phyloP scores from a whole-genome alignment of 2,113 vertebrate genomes.

The Onychostoma macrolepis region DNA sequence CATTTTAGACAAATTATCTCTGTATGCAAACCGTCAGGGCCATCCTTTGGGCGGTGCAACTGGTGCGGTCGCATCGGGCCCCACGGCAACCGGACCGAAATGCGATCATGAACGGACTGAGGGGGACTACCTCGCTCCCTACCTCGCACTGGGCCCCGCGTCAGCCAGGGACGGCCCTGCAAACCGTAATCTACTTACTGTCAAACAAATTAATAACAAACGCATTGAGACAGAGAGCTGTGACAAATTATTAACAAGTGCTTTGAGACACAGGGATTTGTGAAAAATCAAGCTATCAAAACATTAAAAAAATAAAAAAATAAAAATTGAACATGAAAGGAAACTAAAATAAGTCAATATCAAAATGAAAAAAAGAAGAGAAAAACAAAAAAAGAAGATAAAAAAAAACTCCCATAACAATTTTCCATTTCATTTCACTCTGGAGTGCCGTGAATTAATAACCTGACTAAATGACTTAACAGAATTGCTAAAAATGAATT shows the following conservation, averaged over 20 bases:
- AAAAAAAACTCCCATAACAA: neutral
- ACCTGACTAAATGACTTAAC: neutral
- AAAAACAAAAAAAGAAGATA: too few relatives aligned
- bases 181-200: neutral
- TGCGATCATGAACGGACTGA: too few relatives aligned
- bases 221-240: neutral
- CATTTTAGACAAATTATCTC: neutral
- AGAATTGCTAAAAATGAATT: neutral
- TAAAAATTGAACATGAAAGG: neutral
- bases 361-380: neutral
- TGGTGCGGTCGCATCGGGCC: too few relatives aligned
- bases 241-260: neutral
- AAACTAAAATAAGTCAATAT: neutral
- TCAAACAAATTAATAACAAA: neutral
- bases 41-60: too few relatives aligned
- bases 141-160: too few relatives aligned
- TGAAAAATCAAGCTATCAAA: neutral
- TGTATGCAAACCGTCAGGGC: neutral
- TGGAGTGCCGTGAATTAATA: neutral
- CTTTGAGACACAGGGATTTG: neutral
- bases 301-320: too few relatives aligned
- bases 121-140: too few relatives aligned
- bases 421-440: neutral
- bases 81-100: too few relatives aligned
- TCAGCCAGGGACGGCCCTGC: too few relatives aligned